Percentiles rank a stretch among this genome's conserved stretches.
Conservation (phyloP, 2,113 vertebrate species). For the Gorsachius goisagi region DNA sequence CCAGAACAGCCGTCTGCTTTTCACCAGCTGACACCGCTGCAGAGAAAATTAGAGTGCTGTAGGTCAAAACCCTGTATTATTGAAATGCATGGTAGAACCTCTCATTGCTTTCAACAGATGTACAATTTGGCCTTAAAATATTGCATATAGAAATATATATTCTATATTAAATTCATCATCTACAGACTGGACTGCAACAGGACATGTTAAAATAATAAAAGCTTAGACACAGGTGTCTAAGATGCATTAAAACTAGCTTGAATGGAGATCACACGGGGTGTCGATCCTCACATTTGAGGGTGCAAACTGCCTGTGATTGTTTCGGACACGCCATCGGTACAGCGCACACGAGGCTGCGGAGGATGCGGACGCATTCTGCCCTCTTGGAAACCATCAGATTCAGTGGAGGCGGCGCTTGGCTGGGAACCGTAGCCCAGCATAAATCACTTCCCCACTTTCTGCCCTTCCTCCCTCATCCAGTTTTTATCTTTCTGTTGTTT, state of each 20-base stretch:
- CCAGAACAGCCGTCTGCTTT: neutral
- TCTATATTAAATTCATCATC: neutral
- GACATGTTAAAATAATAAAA: neutral
- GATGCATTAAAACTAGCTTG: neutral
- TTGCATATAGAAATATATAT: neutral
- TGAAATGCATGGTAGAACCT: neutral
- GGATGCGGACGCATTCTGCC: accelerated
- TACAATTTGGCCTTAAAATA: neutral
- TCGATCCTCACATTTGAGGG: accelerated
- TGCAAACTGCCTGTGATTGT: neutral
- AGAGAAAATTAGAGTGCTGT: neutral
- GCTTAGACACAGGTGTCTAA: neutral
- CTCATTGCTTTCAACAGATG: neutral
- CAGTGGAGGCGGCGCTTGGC: accelerated
- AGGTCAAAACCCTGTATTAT: neutral
- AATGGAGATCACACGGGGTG: accelerated
- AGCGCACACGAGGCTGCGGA: accelerated
- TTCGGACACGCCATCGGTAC: accelerated
- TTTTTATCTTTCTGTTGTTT: constrained; percentile 39
- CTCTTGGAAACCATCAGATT: neutral
- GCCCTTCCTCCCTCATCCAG: constrained; percentile 3
- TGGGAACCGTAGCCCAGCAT: neutral
- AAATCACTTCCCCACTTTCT: constrained; percentile 17
- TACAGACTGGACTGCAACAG: neutral
- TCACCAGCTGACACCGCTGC: neutral